Percentiles rank a stretch among this genome's conserved stretches.
phyloP scores from a whole-genome alignment of 2,888 invertebrate genomes.

The Heliothis peltigera region DNA sequence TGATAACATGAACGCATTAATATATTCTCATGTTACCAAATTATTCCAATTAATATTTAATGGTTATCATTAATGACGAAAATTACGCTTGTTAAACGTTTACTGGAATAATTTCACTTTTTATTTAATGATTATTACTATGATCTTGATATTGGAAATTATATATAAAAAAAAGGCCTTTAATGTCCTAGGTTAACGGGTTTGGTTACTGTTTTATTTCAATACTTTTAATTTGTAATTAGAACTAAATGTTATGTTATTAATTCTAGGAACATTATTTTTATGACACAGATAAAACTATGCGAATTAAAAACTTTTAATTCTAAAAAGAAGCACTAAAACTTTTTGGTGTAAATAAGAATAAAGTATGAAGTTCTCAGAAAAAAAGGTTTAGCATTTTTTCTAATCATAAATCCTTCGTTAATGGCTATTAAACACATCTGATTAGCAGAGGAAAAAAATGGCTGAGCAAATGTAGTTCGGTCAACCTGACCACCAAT shows the following conservation, averaged over 20 bases:
- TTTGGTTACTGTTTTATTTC: neutral
- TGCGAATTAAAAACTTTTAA: neutral
- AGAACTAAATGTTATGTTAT: neutral
- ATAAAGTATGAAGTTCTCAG: neutral
- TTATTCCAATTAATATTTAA: constrained; percentile 4
- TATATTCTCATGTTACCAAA: neutral
- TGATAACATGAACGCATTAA: neutral
- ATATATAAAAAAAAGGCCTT: too few relatives aligned
- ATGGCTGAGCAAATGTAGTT: neutral
- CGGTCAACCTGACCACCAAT: constrained; percentile 32
- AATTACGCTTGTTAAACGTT: constrained; percentile 6
- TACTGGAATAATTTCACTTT: constrained; percentile 10
- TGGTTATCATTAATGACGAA: constrained; percentile 12
- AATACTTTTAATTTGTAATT: neutral
- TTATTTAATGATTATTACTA: neutral
- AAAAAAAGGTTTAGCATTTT: neutral
- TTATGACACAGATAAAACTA: neutral
- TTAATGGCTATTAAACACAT: neutral
- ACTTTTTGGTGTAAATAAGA: neutral
- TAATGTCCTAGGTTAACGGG: too few relatives aligned
- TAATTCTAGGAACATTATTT: neutral
- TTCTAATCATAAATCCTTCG: neutral
- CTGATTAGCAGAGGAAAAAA: constrained; percentile 17
- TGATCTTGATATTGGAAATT: neutral
- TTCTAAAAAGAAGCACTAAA: neutral